Conservation (phyloP, 2,797 vertebrate genomes). For the Sebastes goodei region DNA sequence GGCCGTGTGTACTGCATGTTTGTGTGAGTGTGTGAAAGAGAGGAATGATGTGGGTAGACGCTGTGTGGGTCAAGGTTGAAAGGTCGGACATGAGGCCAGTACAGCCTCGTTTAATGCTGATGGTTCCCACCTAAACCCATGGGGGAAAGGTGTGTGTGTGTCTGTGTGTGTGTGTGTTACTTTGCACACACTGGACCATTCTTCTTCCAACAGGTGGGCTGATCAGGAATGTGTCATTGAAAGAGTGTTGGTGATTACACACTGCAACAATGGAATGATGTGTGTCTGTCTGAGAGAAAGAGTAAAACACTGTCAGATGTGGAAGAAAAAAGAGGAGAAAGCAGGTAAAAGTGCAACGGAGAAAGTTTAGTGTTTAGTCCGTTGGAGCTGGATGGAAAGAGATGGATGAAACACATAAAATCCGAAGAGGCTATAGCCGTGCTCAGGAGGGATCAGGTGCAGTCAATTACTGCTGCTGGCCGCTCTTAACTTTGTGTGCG, state of each 20-base stretch:
- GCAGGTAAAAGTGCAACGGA: background rate
- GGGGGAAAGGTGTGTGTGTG: background rate
- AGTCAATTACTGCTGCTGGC: constrained; percentile 17
- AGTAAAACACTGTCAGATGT: background rate
- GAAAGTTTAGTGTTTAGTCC: background rate
- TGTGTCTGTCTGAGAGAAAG: constrained; percentile 1
- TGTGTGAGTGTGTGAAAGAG: background rate
- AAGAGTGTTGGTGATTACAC: constrained; percentile 27
- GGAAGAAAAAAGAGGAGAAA: background rate
- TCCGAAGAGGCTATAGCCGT: background rate
- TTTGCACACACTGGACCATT: constrained; percentile 43
- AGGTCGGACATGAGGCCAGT: constrained; percentile 42
- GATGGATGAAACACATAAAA: background rate
- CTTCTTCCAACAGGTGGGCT: constrained; percentile 52
- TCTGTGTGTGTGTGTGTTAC: background rate
- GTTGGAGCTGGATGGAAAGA: background rate
- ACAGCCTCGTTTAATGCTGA: background rate
- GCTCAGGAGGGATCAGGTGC: constrained; percentile 43
- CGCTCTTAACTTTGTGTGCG: background rate
- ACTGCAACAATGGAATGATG: constrained; percentile 13
- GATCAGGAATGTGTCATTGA: constrained; percentile 64
- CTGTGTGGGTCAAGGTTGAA: constrained; percentile 64
- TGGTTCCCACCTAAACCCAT: constrained; percentile 17
- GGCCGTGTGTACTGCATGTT: background rate
- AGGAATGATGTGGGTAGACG: constrained; percentile 56